phyloP scores from a whole-genome alignment of 2,888 invertebrate species.

The Leucoptera coffeella region DNA sequence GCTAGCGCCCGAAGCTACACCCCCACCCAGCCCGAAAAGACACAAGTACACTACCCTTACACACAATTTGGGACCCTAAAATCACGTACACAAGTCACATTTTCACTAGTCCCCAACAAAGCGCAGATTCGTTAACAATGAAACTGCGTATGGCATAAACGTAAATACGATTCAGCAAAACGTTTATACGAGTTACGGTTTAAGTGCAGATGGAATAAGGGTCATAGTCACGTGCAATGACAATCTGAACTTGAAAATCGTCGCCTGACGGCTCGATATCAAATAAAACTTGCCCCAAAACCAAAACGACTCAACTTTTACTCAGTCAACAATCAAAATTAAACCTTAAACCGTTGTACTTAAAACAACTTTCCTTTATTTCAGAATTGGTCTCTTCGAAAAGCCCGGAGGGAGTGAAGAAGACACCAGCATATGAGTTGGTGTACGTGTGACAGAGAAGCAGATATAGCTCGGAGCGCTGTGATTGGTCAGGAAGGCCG shows the following conservation, averaged over 20 bases:
- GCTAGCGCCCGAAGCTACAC: slow-evolving; percentile 35
- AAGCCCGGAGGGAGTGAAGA: slow-evolving; percentile 45
- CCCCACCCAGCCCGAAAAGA: slow-evolving; percentile 11
- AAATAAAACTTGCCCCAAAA: slow-evolving; percentile 35
- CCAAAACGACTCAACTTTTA: slow-evolving; percentile 26
- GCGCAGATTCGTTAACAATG: slow-evolving; percentile 41
- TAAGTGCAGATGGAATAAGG: slow-evolving; percentile 26
- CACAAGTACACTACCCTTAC: slow-evolving; percentile 10
- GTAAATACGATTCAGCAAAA: slow-evolving; percentile 39
- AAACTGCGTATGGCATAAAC: slow-evolving; percentile 48
- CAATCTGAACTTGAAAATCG: slow-evolving; percentile 54
- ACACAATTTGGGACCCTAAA: slow-evolving; percentile 11
- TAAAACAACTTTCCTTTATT: not conserved
- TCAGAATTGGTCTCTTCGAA: slow-evolving; percentile 17
- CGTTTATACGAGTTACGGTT: slow-evolving; percentile 21
- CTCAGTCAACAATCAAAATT: slow-evolving; percentile 12
- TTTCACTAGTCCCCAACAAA: slow-evolving; percentile 6
- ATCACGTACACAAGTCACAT: slow-evolving; percentile 7
- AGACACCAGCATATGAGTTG: slow-evolving; percentile 22
- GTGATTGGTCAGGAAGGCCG: slow-evolving; percentile 56
- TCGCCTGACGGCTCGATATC: slow-evolving; percentile 53
- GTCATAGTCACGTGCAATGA: slow-evolving; percentile 29
- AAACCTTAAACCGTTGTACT: slow-evolving; percentile 12
- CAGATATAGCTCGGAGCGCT: slow-evolving; percentile 48
- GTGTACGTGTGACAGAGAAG: slow-evolving; percentile 18